Conservation (phyloP, 2,888 invertebrate genomes). For the Globia sparganii region DNA sequence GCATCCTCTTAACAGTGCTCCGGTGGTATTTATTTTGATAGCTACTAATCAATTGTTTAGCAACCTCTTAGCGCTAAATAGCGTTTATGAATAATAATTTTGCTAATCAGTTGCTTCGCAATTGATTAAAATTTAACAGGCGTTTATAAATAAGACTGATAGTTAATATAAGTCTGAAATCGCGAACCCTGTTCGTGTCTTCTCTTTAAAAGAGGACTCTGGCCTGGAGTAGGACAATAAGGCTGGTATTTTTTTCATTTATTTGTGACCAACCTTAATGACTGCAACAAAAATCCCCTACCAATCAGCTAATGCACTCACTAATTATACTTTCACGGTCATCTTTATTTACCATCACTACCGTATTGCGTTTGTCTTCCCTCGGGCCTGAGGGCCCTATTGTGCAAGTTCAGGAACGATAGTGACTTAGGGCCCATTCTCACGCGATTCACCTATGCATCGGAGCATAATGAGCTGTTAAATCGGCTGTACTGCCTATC, state of each 20-base stretch:
- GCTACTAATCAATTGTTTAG: no score
- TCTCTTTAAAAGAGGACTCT: background rate
- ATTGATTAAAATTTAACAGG: no score
- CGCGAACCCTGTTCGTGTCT: background rate
- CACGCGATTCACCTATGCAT: conserved; percentile 63
- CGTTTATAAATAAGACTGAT: no score
- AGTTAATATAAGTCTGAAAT: background rate
- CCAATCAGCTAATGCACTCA: conserved; percentile 65
- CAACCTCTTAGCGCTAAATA: no score
- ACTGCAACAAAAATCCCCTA: conserved; percentile 25
- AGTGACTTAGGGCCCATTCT: conserved; percentile 62
- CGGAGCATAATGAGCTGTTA: conserved; percentile 59
- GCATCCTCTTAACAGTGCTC: no score
- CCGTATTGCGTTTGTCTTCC: conserved; percentile 59
- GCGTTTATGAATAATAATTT: no score
- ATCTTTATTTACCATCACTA: conserved; percentile 54
- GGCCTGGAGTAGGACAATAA: background rate
- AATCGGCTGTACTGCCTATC: conserved; percentile 63
- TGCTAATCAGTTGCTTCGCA: no score
- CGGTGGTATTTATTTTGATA: no score
- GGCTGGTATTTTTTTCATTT: background rate
- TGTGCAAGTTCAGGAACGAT: conserved; percentile 52
- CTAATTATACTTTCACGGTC: conserved; percentile 54
- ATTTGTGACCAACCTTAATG: background rate
- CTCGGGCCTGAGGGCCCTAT: conserved; percentile 59